Percentiles rank a stretch among this genome's conserved stretches.
Conservation (phyloP, 2,797 vertebrate species). For the Echiichthys vipera region DNA sequence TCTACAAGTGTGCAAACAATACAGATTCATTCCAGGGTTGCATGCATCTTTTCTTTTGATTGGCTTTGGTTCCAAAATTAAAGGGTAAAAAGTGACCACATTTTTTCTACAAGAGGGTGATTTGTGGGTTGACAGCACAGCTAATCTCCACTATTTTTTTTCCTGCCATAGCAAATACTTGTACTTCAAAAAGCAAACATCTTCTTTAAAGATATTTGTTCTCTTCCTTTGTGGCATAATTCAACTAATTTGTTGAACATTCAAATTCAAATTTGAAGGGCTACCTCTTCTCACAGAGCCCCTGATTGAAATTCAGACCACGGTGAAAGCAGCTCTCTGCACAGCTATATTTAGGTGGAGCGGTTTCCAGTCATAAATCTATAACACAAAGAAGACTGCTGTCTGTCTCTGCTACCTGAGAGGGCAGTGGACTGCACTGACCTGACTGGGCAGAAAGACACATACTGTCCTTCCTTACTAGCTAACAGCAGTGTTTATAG, state of each 20-base stretch:
- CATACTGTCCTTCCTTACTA: conserved; percentile 13
- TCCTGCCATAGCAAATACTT: conserved; percentile 7
- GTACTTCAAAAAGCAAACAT: conserved; percentile 21
- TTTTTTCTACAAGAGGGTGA: conserved; percentile 19
- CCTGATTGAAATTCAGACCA: conserved; percentile 68
- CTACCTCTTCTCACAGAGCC: conserved; percentile 39
- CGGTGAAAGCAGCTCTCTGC: conserved; percentile 52
- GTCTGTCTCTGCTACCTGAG: conserved; percentile 71
- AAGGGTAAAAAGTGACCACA: neutral
- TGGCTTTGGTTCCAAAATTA: conserved; percentile 11
- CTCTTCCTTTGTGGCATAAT: neutral
- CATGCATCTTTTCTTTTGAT: conserved; percentile 22
- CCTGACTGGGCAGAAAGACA: conserved; percentile 41
- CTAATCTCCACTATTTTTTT: conserved; percentile 9
- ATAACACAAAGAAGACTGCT: conserved; percentile 70
- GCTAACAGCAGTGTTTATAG: conserved; percentile 35
- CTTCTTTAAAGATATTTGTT: neutral
- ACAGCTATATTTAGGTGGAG: conserved; percentile 70
- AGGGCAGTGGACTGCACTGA: conserved; percentile 46
- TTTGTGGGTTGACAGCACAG: conserved; percentile 29
- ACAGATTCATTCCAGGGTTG: neutral
- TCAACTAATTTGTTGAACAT: conserved; percentile 15
- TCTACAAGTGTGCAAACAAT: conserved; percentile 32
- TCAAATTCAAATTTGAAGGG: conserved; percentile 26
- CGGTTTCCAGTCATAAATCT: conserved; percentile 74